These are phyloP conservation scores for Drosophila repletoides DNA, from an alignment of 1,140 invertebrate species.

Conservation along the genomic window DNA sequence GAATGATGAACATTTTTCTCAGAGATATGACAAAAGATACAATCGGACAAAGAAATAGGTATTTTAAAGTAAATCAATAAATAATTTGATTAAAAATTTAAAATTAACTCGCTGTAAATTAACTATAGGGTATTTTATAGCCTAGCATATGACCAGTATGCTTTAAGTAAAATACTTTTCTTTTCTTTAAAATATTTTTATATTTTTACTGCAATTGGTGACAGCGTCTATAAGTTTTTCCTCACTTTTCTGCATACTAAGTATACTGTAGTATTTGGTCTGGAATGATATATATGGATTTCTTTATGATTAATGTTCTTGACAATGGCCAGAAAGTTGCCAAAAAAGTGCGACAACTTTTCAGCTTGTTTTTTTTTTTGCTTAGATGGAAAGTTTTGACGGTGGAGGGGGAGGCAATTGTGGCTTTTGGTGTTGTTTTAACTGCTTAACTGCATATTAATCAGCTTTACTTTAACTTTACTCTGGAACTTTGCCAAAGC, in stretches of 20 bases:
- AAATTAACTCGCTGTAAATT: not conserved
- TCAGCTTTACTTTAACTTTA: slow-evolving; percentile 34
- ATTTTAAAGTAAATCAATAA: no score
- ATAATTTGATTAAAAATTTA: no score
- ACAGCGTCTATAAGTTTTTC: slow-evolving; percentile 12
- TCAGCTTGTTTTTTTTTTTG: slow-evolving; percentile 55
- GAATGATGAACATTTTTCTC: no score
- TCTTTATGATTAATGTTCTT: slow-evolving; percentile 44
- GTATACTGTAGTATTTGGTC: not conserved
- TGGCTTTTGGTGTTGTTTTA: slow-evolving; percentile 38
- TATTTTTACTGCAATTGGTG: slow-evolving; percentile 12
- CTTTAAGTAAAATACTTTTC: not conserved
- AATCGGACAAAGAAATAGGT: no score
- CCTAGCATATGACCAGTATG: not conserved
- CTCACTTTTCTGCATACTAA: slow-evolving; percentile 12
- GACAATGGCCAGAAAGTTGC: slow-evolving; percentile 39
- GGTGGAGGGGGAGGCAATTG: slow-evolving; percentile 1
- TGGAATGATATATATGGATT: slow-evolving; percentile 24
- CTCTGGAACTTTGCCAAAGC: slow-evolving; percentile 47
- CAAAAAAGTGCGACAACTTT: slow-evolving; percentile 40
- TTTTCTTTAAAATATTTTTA: not conserved
- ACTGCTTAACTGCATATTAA: slow-evolving; percentile 57
- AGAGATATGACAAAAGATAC: no score
- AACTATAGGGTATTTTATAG: not conserved
- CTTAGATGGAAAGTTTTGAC: not conserved